Evolutionary conservation across 2,113 vertebrate genomes (phyloP).

Genomic region (Siphamia tubifer): DNA sequence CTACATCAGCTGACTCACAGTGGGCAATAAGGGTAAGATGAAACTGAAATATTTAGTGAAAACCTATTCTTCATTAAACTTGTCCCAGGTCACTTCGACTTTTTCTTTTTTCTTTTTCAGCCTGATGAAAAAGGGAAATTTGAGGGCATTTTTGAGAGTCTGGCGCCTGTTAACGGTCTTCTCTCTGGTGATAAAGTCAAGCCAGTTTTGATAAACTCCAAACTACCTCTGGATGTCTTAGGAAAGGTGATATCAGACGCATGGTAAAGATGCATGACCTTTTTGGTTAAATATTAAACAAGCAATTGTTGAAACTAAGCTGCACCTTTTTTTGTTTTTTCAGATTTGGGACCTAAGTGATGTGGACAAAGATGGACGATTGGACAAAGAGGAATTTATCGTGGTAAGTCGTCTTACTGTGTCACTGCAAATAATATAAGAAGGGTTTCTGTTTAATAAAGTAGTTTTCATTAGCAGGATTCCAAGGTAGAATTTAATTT

Average conservation of each 20-base stretch:
- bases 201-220: slow-evolving; percentile 96
- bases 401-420: slow-evolving; percentile 82
- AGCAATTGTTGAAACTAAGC: too few relatives aligned
- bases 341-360: slow-evolving; percentile 99
- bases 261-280: too few relatives aligned
- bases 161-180: slow-evolving; percentile 89
- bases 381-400: slow-evolving; percentile 96
- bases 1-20: slow-evolving; percentile 75
- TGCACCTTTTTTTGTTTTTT: slow-evolving; percentile 4
- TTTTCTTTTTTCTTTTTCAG: slow-evolving; percentile 60
- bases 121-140: slow-evolving; percentile 95
- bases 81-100: background rate
- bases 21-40: slow-evolving; percentile 92
- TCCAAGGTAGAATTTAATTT: too few relatives aligned
- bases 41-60: background rate
- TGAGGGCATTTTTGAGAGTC: slow-evolving; percentile 95
- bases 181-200: slow-evolving; percentile 96
- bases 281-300: too few relatives aligned
- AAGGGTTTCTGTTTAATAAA: too few relatives aligned
- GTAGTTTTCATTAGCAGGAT: too few relatives aligned
- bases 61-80: background rate
- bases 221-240: slow-evolving; percentile 93
- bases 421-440: background rate
- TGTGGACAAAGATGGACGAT: slow-evolving; percentile 93
- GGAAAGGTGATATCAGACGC: slow-evolving; percentile 91